Percentiles rank a stretch among this genome's conserved stretches.
phyloP scores from a whole-genome alignment of 2,113 vertebrate species.

The Pseudorectes ferrugineus region DNA sequence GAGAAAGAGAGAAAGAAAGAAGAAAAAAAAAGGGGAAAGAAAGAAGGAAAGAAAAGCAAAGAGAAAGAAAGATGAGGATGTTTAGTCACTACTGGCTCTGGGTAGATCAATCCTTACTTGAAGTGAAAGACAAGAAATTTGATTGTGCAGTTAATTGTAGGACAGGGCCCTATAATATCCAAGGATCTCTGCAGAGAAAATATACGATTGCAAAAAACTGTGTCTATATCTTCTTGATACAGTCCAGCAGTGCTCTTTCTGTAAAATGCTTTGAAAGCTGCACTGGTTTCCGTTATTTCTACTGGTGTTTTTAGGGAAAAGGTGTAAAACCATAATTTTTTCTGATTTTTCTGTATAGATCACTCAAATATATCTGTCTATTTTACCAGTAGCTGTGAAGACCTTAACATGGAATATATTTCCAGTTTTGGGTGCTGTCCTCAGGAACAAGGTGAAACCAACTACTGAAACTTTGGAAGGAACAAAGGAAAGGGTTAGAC shows the following conservation, averaged over 20 bases:
- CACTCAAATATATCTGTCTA: background rate
- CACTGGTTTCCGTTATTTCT: background rate
- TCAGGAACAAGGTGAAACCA: background rate
- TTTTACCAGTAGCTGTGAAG: background rate
- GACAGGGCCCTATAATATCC: background rate
- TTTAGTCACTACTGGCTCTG: background rate
- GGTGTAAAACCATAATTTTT: fast-evolving
- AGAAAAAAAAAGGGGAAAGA: background rate
- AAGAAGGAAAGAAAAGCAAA: fast-evolving
- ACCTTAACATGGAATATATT: background rate
- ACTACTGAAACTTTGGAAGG: background rate
- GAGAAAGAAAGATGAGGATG: background rate
- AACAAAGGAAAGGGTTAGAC: background rate
- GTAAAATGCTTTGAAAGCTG: background rate
- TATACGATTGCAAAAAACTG: fast-evolving
- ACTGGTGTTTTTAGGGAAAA: background rate
- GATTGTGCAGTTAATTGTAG: background rate
- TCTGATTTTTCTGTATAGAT: background rate
- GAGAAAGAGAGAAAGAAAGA: no score
- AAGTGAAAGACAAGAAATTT: background rate
- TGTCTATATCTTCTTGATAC: background rate
- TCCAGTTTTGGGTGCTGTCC: background rate
- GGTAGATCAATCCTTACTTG: background rate
- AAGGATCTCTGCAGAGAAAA: background rate
- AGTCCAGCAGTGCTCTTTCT: background rate